Base-by-base conservation (phyloP, 2,888 invertebrate species). In the Nephrotoma guestfalica region DNA sequence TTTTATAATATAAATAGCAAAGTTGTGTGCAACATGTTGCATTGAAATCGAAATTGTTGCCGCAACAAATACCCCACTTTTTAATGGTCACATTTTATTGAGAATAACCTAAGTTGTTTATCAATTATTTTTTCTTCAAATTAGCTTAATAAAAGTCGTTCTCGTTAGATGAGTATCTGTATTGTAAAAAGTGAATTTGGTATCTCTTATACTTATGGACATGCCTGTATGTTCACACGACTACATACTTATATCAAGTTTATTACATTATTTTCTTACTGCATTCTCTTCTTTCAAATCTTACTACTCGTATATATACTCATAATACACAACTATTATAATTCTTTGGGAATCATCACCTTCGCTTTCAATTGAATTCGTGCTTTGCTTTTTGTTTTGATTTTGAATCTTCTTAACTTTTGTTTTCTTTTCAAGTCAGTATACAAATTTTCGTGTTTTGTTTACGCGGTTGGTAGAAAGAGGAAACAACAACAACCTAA, bases 341-440 rank as follows among this genome's bases (percentile, higher is more conserved):
- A 71, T 71, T 71, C 71, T 71, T 30, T 71, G 71, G 71, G 71
- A 71, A 71, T 84, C 84, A 84, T 84, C 84, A 84, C 84, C 84
- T 84, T 84, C 84, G 84, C 84, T 84, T 84, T 84, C 84, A 42
- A 84, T 84, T 84, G 84, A 84, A 42, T 41, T 84, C 42, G 84
- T 84, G 84, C 42, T 84, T 84, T 84, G 15, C 42, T 84, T 84
- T 71, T 71, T 71, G 71, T 71, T 71, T 71, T 71, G 71, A 71
- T 71, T 71, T 71, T 71, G 71, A 71, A 71, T 71, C 71, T 71
- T 71, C 71, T 71, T 71, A 71, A 71, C 71, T 71, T 71, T 71
- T 71, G 71, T 30, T 71, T 71, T 71, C 30, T 71, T 71, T 71
- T 51, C 30, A 30, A 2, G 30, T 30, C 11, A 30, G 9, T 71